Evolutionary conservation across 64 coral and sea anemone species (phyloP), one percentile per base, ranked within the genome.

Genomic region (Hydrozoanthus tunicans): DNA sequence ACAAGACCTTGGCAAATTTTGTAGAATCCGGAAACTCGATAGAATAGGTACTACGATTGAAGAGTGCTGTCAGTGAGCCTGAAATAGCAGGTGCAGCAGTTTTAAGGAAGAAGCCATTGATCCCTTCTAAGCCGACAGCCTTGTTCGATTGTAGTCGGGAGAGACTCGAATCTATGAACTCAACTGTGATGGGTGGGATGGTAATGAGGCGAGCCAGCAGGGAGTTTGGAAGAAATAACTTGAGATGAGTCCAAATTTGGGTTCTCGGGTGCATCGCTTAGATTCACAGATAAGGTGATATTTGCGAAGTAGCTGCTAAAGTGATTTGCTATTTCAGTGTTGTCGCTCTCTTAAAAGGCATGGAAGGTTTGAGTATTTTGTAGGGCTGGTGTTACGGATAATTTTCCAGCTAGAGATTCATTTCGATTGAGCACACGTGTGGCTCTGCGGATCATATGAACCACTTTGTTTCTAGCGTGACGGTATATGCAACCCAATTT

Each of bases 31-130:
- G 91, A 63, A 92, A 92, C 32, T 43, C 32, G 32, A 43, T 43
- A 43, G 32, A 43, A 43, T 43, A 89, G 51, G 82, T 70, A 58
- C 92, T 93, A 13, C 61, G 77, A 82, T 93, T 93, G 68, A 93
- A 93, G 62, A 90, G 80, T 82, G 84, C 23, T 51, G 77, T 62
- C 43, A 93, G 85, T 54, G 92, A 59, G 52, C 76, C 55, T 81
- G 76, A 74, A 66, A 89, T 89, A 80, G 14, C 65, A 43, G 77
- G 80, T 62, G 92, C 85, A 51, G 85, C 85, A 76, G 57, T 64
- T 59, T 90, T 89, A 27, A 93, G 64, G 73, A 93, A 90, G 69
- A 58, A 93, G 26, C 92, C 73, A 93, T 71, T 64, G 15, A 75
- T 70, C 8, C 70, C 77, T 68, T 89, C 84, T 59, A 89, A 78